These are phyloP conservation scores for Philereme transversata DNA, from an alignment of 2,888 invertebrate genomes.

Conservation along the genomic window DNA sequence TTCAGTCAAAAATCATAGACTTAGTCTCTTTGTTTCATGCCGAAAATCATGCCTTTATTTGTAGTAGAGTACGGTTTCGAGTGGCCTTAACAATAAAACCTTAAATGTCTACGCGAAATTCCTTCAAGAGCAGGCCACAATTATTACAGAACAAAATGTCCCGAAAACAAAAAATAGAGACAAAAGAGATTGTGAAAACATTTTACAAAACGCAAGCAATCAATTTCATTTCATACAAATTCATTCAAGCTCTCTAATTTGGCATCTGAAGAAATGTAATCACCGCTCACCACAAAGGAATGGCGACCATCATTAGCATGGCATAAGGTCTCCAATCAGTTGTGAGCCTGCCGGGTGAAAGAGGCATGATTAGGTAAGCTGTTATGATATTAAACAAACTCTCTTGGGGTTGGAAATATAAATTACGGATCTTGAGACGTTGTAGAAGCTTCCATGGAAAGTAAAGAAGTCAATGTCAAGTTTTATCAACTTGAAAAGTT, in stretches of 20 bases:
- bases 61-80: too few relatives aligned
- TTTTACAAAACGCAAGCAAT: conserved; percentile 38
- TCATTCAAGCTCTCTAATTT: conserved; percentile 42
- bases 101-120: not conserved
- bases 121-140: not conserved
- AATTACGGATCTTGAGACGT: conserved; percentile 25
- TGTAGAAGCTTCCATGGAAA: conserved; percentile 28
- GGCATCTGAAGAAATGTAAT: conserved; percentile 39
- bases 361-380: conserved; percentile 42
- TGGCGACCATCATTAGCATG: conserved; percentile 33
- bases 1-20: too few relatives aligned
- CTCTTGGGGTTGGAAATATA: conserved; percentile 24
- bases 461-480: conserved; percentile 8
- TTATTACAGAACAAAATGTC: conserved; percentile 3
- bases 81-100: too few relatives aligned
- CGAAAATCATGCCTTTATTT: too few relatives aligned
- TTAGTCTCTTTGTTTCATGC: too few relatives aligned
- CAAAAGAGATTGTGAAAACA: conserved; percentile 14
- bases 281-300: conserved; percentile 39
- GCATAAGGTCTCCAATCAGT: conserved; percentile 37
- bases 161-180: conserved; percentile 3
- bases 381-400: conserved; percentile 35
- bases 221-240: conserved; percentile 39
- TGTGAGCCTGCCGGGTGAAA: conserved; percentile 37
- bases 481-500: not conserved